Evolutionary conservation across 1,140 invertebrate genomes (phyloP), one percentile per base, ranked within the genome.

Genomic region (Lithobius niger): DNA sequence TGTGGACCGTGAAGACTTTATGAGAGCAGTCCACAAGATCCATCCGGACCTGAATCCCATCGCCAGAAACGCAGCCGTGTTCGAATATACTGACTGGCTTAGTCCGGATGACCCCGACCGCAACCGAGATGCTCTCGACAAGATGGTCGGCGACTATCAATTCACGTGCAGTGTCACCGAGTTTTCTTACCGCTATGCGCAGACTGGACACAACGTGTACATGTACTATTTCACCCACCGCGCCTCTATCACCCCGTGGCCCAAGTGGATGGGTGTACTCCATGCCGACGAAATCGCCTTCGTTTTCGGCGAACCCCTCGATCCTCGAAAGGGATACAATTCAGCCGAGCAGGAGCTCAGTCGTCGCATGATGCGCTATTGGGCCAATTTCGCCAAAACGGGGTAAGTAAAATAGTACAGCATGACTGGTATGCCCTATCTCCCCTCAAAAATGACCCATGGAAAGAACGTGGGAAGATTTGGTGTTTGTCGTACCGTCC

Each of bases 211-310:
- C 68, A 84, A 85, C 63, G 88, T 95, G 21, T 97, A 90, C 72
- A 92, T 91, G 77, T 98, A 97, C 70, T 89, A 91, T 66, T 97
- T 88, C 69, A 88, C 83, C 57, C 90, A 97, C 65, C 80, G 91
- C 58, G 90, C 85, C 21, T 72, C 78, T 59, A 77, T 79, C 54
- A 90, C 87, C 67, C 85, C 84, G 0, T 97, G 93, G 93, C 93
- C 92, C 0, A 80, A 80, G 48, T 97, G 94, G 93, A 91, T 92
- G 57, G 94, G 93, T 4, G 89, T 91, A 0, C 83, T 97, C 77
- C 94, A 97, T 69, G 94, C 82, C 0, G 92, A 97, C 69, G 94
- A 97, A 71, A 95, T 98, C 58, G 87, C 81, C 65, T 97, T 91
- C 69, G 78, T 95, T 19, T 96, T 96, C 69, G 92, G 94, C 19